Conservation (phyloP, 2,888 invertebrate genomes). For the Taphrorychus bicolor region DNA sequence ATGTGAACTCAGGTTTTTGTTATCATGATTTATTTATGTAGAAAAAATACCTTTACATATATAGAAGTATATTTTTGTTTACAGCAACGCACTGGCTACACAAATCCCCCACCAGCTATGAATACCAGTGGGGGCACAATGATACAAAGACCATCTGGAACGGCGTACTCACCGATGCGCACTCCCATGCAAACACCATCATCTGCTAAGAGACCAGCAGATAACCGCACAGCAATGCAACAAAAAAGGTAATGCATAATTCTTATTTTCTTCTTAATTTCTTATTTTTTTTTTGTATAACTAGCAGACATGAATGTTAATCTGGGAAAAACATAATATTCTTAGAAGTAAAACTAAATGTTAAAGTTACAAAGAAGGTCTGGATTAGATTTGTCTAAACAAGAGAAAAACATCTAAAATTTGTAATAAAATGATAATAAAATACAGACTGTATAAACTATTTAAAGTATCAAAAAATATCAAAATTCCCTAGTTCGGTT, state of each 20-base stretch:
- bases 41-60: too few species aligned
- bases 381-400: too few species aligned
- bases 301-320: too few species aligned
- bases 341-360: not conserved
- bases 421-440: too few species aligned
- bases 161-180: constrained; percentile 67
- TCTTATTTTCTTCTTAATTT: too few species aligned
- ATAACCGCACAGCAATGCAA: constrained; percentile 65
- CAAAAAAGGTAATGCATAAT: constrained; percentile 71
- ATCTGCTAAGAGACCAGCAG: constrained; percentile 68
- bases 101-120: constrained; percentile 70
- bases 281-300: too few species aligned
- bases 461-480: too few species aligned
- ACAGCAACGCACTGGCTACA: constrained; percentile 63
- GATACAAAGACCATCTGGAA: constrained; percentile 66
- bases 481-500: too few species aligned
- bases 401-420: too few species aligned
- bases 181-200: constrained; percentile 67
- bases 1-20: too few species aligned
- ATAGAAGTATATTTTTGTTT: not conserved
- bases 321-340: not conserved
- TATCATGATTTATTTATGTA: not conserved
- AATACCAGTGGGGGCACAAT: constrained; percentile 62
- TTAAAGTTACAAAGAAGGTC: too few species aligned
- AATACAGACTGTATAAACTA: too few species aligned